These are phyloP conservation scores for Heterotilapia buettikoferi DNA, from an alignment of 2,113 vertebrate genomes.

Conservation along the genomic window DNA sequence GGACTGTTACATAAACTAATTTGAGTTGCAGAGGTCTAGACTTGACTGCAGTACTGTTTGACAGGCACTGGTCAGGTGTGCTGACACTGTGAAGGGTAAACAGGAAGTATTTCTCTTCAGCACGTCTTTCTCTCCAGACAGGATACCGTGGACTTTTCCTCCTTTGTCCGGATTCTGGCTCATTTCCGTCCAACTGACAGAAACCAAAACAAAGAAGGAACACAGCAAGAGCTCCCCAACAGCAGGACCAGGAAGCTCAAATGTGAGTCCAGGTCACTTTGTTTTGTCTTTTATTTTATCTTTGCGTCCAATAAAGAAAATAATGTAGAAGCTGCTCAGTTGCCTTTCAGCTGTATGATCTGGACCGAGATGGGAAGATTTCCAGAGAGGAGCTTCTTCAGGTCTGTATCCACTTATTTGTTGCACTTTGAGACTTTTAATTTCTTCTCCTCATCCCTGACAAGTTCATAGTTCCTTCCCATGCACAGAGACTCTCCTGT, in stretches of 20 bases:
- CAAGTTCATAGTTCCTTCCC: background rate
- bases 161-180: conserved; percentile 74
- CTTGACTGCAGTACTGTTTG: background rate
- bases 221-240: conserved; percentile 61
- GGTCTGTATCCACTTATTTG: conserved; percentile 41
- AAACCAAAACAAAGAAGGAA: conserved; percentile 9
- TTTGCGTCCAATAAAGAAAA: background rate
- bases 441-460: background rate
- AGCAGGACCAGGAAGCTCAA: conserved; percentile 75
- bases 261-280: conserved; percentile 59
- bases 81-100: background rate
- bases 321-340: conserved; percentile 46
- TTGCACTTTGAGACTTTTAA: background rate
- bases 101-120: background rate
- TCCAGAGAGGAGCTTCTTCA: conserved; percentile 76
- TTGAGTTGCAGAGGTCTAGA: background rate
- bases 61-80: background rate
- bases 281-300: background rate
- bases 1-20: background rate
- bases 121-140: conserved; percentile 39
- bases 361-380: conserved; percentile 80
- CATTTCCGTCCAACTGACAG: conserved; percentile 74
- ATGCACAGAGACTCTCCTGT: background rate
- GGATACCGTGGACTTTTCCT: conserved; percentile 72
- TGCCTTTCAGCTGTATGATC: conserved; percentile 79